phyloP scores from a whole-genome alignment of 2,113 vertebrate species.

The Suricata suricatta region DNA sequence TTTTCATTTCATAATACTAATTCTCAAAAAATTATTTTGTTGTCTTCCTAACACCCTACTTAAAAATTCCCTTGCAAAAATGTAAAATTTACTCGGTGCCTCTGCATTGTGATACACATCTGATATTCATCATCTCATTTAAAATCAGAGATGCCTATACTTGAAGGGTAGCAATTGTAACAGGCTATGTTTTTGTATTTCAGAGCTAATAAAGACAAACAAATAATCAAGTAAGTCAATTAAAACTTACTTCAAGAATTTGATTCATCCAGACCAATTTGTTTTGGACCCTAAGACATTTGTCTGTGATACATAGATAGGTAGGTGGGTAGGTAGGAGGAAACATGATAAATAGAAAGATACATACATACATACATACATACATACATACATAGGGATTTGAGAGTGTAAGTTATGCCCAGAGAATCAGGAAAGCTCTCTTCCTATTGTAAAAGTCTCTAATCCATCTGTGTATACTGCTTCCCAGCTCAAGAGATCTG shows the following conservation, averaged over 20 bases:
- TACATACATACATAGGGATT: neutral
- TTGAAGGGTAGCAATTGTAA: neutral
- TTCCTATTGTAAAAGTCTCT: neutral
- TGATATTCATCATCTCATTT: neutral
- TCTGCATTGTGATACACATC: neutral
- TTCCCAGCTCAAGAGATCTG: neutral
- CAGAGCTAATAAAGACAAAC: neutral
- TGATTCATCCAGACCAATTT: neutral
- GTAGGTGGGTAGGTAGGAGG: too few species aligned
- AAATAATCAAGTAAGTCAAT: neutral
- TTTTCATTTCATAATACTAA: conserved; percentile 26
- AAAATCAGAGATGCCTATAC: neutral
- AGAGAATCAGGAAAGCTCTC: neutral
- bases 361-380: neutral
- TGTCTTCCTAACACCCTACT: neutral
- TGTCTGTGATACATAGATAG: neutral
- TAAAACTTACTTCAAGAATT: neutral
- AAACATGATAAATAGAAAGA: neutral
- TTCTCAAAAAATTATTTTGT: neutral
- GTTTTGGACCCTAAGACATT: neutral
- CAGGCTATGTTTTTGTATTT: neutral
- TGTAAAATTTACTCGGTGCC: neutral
- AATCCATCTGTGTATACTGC: neutral
- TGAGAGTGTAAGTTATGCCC: neutral
- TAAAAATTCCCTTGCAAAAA: neutral